Evolutionary conservation across 2,113 vertebrate species (phyloP), one percentile per base, ranked within the genome.

Genomic region (Ochotona princeps): DNA sequence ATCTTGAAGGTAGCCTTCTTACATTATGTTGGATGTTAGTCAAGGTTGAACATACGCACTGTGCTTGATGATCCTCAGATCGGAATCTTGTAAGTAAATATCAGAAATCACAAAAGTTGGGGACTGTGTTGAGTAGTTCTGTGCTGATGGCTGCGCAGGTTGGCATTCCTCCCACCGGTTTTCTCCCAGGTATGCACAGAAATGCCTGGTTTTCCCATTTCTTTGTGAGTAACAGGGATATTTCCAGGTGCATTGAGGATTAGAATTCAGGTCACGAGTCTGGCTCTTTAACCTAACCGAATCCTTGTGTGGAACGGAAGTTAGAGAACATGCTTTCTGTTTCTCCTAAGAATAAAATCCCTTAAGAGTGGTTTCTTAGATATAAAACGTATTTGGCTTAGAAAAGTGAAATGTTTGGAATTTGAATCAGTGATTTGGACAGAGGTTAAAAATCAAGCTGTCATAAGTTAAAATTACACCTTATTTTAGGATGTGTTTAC

Each of bases 401-500:
- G 25, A 85, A 91, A 92, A 95, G 38, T 74, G 44, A 79, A 66
- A 44, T 32, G n/a, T 83, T 79, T 67, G 89, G 83, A 66, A 90
- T 44, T 80, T 83, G 18, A 67, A n/a, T 75, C n/a, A 35, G 80
- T 86, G 26, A 14, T 61, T 10, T 94, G 87, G 30, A 74, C 57
- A 76, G 26, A 83, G 21, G 83, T 84, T 80, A 70, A 23, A 93
- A 90, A 69, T 87, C 44, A 47, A 60, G 51, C 60, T 92, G 38
- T 30, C 57, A 82, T 28, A 95, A 86, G 75, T 75, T 88, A 86
- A 12, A 65, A 47, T 87, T 70, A 73, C 72, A 81, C 60, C 3
- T 93, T 94, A 60, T 93, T 92, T 96, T 95, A 51, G 93, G 93
- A 75, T 80, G 25, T 87, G 73, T 54, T 85, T 82, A 25, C 65